Evolutionary conservation across 2,797 vertebrate genomes (phyloP).

Genomic region (Erpetoichthys calabaricus): DNA sequence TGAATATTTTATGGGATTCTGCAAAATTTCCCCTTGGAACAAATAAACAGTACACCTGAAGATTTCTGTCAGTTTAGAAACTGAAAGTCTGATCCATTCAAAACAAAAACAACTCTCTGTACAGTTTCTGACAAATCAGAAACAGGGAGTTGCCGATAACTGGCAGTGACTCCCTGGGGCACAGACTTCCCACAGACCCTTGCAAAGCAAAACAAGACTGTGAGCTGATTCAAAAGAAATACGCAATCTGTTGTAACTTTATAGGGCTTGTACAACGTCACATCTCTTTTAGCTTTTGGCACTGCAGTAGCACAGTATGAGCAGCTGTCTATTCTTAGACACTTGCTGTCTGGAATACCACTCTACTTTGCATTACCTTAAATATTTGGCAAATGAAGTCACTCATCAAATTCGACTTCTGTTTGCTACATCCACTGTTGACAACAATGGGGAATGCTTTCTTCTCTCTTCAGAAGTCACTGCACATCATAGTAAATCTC

Average conservation of each 20-base stretch:
- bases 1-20: no score
- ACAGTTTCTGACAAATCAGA: conserved; percentile 60
- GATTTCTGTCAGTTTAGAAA: neutral
- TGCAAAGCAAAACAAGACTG: conserved; percentile 46
- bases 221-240: conserved; percentile 29
- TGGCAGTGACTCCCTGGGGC: conserved; percentile 45
- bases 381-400: conserved; percentile 40
- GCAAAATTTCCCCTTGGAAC: no score
- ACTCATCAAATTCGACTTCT: conserved; percentile 14
- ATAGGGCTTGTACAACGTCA: conserved; percentile 17
- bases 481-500: no score
- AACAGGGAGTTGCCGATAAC: conserved; percentile 50
- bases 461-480: no score
- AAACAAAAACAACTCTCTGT: conserved; percentile 7
- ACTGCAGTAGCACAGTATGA: conserved; percentile 7
- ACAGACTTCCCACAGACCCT: conserved; percentile 57
- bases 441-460: no score
- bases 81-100: neutral
- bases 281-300: neutral
- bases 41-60: no score
- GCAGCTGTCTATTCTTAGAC: conserved; percentile 35
- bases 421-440: no score
- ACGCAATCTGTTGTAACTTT: conserved; percentile 9
- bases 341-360: conserved; percentile 53
- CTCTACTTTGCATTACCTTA: conserved; percentile 44